These are phyloP conservation scores for Odontesthes bonariensis DNA, from an alignment of 2,113 vertebrate genomes.

Conservation along the genomic window DNA sequence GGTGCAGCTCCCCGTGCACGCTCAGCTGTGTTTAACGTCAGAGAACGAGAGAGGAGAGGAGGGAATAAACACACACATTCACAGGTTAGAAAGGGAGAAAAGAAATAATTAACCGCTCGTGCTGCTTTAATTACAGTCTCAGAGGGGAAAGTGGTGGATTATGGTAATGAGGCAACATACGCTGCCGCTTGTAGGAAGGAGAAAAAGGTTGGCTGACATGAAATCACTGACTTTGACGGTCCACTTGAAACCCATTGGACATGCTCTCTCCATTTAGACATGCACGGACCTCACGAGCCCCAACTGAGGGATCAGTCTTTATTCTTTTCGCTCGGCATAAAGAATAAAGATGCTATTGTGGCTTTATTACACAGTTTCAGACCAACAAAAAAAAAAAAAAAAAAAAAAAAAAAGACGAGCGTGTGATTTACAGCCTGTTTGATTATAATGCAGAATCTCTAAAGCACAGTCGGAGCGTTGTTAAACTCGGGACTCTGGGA, in stretches of 20 bases:
- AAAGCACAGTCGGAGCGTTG: background rate
- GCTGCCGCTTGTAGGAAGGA: conserved; percentile 86
- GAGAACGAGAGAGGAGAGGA: background rate
- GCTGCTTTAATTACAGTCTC: conserved; percentile 98
- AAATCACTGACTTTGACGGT: conserved; percentile 88
- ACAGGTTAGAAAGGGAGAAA: conserved; percentile 78
- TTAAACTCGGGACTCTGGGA: background rate
- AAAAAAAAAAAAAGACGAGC: background rate
- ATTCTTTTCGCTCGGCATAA: background rate
- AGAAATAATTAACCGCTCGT: conserved; percentile 89
- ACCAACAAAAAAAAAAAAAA: background rate
- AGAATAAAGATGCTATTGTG: background rate
- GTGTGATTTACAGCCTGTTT: background rate
- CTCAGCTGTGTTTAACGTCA: background rate
- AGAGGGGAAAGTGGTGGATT: conserved; percentile 92
- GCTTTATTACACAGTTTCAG: background rate
- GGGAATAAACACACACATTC: conserved; percentile 81
- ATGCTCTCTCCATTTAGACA: conserved; percentile 63
- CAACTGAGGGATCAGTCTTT: background rate
- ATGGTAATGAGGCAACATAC: conserved; percentile 94
- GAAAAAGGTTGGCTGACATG: conserved; percentile 89
- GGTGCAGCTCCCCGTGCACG: conserved; percentile 30
- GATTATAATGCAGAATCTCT: background rate
- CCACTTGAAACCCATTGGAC: conserved; percentile 86
- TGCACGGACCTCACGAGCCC: conserved; percentile 14